A percentile compares a stretch with the other conserved stretches of the same genome.
phyloP scores from a whole-genome alignment of 2,113 vertebrate genomes.

The Bubo blakistoni region DNA sequence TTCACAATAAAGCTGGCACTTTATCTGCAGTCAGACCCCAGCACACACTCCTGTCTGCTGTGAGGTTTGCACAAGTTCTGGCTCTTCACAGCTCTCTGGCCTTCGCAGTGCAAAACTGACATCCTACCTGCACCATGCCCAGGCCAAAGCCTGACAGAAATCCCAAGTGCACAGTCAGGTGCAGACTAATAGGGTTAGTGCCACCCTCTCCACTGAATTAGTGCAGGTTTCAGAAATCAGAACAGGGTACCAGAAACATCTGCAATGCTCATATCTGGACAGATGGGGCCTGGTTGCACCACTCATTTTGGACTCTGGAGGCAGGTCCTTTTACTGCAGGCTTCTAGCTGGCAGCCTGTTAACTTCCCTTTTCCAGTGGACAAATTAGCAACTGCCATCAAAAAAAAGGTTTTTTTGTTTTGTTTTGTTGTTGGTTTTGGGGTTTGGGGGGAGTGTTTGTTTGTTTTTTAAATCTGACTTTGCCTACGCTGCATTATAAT shows the following conservation, averaged over 20 bases:
- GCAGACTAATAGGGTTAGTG: fast-evolving
- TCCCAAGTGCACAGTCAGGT: fast-evolving
- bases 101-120: neutral
- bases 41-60: neutral
- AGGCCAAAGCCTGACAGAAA: neutral
- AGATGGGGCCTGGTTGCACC: neutral
- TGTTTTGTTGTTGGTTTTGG: neutral
- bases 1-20: neutral
- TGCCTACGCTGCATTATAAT: neutral
- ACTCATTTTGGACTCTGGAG: neutral
- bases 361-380: neutral
- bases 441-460: neutral
- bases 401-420: neutral
- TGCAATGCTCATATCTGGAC: fast-evolving
- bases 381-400: neutral
- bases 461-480: neutral
- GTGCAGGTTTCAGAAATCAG: neutral
- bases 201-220: neutral
- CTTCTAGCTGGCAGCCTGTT: neutral
- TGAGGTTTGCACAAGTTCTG: neutral
- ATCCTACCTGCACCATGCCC: neutral
- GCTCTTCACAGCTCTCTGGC: neutral
- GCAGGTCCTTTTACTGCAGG: neutral
- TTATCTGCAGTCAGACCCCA: neutral
- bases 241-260: neutral